Conservation (phyloP, 2,888 invertebrate species). For the Lycocerus yunnanus region DNA sequence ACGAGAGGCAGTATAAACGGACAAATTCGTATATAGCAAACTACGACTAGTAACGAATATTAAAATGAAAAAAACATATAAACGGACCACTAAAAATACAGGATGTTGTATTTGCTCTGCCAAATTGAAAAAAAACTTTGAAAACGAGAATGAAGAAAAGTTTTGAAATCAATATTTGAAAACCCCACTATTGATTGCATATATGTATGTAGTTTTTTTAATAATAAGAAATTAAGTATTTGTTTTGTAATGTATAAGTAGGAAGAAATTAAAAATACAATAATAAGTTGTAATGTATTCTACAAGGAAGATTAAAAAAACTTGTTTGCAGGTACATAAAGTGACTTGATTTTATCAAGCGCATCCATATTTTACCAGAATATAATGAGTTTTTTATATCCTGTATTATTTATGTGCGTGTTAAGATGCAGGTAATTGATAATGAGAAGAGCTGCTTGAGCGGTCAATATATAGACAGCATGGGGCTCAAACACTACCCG, state of each 20-base stretch:
- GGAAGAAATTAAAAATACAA: neutral
- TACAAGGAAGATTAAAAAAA: constrained; percentile 23
- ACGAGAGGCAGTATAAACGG: too few species aligned
- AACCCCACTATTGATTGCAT: too few species aligned
- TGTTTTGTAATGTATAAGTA: neutral
- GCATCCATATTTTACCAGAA: constrained; percentile 49
- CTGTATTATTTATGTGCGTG: constrained; percentile 49
- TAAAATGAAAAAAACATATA: too few species aligned
- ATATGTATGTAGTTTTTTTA: too few species aligned
- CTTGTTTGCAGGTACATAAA: constrained; percentile 33
- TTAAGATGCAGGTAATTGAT: constrained; percentile 52
- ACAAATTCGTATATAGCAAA: too few species aligned
- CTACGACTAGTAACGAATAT: too few species aligned
- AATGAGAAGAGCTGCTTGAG: constrained; percentile 41
- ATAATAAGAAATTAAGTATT: neutral
- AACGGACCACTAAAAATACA: too few species aligned
- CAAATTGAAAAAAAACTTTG: too few species aligned
- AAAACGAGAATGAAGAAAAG: too few species aligned
- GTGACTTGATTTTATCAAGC: constrained; percentile 46
- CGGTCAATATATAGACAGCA: constrained; percentile 35
- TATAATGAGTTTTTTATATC: constrained; percentile 51
- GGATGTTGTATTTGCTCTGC: too few species aligned
- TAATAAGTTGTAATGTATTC: neutral
- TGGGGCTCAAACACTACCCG: constrained; percentile 32
- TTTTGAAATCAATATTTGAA: too few species aligned